Evolutionary conservation across 2,888 invertebrate species (phyloP).

Genomic region (Myopa testacea): DNA sequence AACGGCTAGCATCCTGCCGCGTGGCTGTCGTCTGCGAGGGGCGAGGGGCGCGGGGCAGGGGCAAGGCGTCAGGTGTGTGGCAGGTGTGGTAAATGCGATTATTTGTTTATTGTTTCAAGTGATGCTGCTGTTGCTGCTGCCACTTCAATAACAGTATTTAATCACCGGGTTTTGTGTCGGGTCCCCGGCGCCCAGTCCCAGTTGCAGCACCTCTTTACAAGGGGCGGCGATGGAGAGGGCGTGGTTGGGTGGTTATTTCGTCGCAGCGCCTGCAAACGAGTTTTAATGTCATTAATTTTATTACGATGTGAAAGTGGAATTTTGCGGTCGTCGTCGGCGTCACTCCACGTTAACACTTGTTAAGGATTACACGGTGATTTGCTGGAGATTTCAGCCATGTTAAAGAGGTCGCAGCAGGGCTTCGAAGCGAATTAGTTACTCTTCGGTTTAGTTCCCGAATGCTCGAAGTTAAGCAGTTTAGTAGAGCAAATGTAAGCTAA

Average conservation of each 20-base stretch:
- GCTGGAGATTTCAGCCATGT: not conserved
- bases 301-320: constrained; percentile 33
- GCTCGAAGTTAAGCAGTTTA: not conserved
- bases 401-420: not conserved
- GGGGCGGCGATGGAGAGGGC: not conserved
- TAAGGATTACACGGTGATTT: constrained; percentile 33
- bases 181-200: not conserved
- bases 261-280: not conserved
- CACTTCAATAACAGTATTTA: constrained; percentile 9
- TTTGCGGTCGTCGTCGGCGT: constrained; percentile 6
- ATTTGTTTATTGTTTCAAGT: constrained; percentile 35
- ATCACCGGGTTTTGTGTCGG: constrained; percentile 9
- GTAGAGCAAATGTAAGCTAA: too few species aligned
- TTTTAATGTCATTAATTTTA: constrained; percentile 35
- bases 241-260: not conserved
- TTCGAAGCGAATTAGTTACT: not conserved
- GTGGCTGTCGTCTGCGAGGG: not conserved
- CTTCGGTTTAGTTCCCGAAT: not conserved
- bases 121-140: not conserved
- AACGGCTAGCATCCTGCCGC: constrained; percentile 29
- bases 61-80: not conserved
- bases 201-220: not conserved
- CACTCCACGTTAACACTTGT: constrained; percentile 11
- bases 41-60: not conserved
- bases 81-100: constrained; percentile 31